Evolutionary conservation across 2,888 invertebrate species (phyloP), one percentile per base, ranked within the genome.

Genomic region (Carabus problematicus): DNA sequence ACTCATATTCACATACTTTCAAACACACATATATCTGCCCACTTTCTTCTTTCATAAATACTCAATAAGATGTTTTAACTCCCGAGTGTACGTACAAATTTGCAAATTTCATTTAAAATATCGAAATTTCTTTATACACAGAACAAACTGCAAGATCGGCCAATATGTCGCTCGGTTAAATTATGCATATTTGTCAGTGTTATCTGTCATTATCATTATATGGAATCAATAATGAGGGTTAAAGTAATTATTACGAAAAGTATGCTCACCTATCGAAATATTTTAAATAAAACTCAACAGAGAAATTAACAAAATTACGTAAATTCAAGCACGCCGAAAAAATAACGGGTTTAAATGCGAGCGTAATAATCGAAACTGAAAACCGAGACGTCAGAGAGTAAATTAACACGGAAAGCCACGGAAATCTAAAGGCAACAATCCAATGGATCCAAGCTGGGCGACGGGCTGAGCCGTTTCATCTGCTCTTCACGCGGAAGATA

Each of bases 321-420:
- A 14, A 63, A 63, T 49, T 18, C 54, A 42, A 63, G 29, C 29
- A 29, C 29, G 29, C 3, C 29, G 29, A 29, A 29, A 29, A 43
- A 55, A 45, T 18, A 29, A 56, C 39, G 42, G 56, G 56, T 64
- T 64, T 64, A 55, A 62, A 49, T 52, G 52, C 12, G 52, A 52
- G 12, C 64, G 64, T 52, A 64, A 64, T 56, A 64, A 45, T 64
- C 58, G 19, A 58, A 64, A 64, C 45, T 39, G 49, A 58, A 66
- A 66, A 66, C 58, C 47, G 66, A 66, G 58, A 58, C 58, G 66
- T 58, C 66, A 47, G 58, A 40, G 41, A 58, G 66, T 66, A 66
- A 66, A 66, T 66, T 58, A 66, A 66, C 58, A 66, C 29, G 59
- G 66, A 66, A 66, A 66, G 59, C 47, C 59, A 49, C 59, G 66